Conservation (phyloP, 1,140 invertebrate genomes). For the Diplogasteroides magnus region DNA sequence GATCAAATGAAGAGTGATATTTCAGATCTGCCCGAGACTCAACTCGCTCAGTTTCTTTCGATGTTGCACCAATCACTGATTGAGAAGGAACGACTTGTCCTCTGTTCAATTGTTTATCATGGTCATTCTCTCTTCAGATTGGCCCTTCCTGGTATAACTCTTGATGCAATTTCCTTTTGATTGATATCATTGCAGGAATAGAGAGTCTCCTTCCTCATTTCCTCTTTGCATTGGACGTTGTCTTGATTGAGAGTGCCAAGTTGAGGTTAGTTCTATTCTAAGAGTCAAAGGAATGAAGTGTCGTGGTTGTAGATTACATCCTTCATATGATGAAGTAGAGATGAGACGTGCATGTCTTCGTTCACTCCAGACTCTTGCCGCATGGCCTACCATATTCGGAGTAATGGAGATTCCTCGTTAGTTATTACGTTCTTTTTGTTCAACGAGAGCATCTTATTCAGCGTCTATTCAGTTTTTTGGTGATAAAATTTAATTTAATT, state of each 20-base stretch:
- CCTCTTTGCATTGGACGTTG: conserved; percentile 78
- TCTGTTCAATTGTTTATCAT: conserved; percentile 52
- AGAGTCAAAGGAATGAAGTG: background rate
- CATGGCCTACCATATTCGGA: conserved; percentile 53
- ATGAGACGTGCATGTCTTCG: conserved; percentile 47
- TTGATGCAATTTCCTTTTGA: too few species aligned
- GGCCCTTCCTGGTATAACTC: conserved; percentile 87
- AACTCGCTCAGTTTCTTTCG: conserved; percentile 87
- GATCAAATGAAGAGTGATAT: background rate
- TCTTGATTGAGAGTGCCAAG: conserved; percentile 71
- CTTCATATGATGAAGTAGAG: conserved; percentile 49
- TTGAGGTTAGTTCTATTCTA: conserved; percentile 50
- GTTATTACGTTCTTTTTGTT: background rate
- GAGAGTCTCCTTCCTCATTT: conserved; percentile 81
- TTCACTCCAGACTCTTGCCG: conserved; percentile 40
- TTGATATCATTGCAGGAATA: too few species aligned
- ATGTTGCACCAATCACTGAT: conserved; percentile 80
- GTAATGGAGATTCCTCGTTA: conserved; percentile 27
- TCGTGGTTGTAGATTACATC: conserved; percentile 39
- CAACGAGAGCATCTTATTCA: too few species aligned
- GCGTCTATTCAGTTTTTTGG: too few species aligned
- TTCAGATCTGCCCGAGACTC: conserved; percentile 73
- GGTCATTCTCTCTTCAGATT: conserved; percentile 70
- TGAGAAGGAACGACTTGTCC: conserved; percentile 52
- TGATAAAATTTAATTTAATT: background rate